A percentile compares a stretch with the other conserved stretches of the same genome.
phyloP scores from a whole-genome alignment of 1,140 invertebrate species.

The Meloidogyne chitwoodi region DNA sequence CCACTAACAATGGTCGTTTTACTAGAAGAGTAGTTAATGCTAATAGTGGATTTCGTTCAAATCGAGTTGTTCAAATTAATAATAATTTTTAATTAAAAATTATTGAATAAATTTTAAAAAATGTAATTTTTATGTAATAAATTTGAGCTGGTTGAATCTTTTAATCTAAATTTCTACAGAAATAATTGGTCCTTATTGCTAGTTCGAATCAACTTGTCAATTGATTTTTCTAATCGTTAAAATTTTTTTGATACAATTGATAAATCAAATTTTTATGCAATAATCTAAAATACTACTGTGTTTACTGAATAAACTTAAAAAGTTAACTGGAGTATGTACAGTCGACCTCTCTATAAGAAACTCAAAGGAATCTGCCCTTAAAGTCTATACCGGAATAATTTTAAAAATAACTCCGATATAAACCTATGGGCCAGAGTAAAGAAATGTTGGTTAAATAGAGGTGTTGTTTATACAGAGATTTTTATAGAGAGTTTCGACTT shows the following conservation, averaged over 20 bases:
- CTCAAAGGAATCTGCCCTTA: not conserved
- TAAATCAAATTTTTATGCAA: no score
- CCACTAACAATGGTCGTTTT: not conserved
- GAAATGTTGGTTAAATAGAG: not conserved
- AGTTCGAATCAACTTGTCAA: no score
- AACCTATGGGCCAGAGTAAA: no score
- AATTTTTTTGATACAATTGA: no score
- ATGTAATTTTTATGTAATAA: no score
- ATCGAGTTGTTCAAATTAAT: not conserved
- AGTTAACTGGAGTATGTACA: not conserved
- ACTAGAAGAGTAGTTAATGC: not conserved
- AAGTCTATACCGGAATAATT: not conserved
- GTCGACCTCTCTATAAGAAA: not conserved
- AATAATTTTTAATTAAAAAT: not conserved
- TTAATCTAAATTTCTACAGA: no score
- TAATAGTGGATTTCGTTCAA: not conserved
- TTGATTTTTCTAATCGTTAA: no score
- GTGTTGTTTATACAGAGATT: not conserved
- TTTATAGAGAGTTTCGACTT: not conserved
- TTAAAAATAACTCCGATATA: no score
- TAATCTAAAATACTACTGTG: no score
- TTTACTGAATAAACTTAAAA: not conserved
- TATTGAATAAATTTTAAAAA: no score
- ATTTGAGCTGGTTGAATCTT: no score
- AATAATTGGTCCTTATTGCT: no score